A percentile compares a stretch with the other conserved stretches of the same genome.
Conservation (phyloP, 2,113 vertebrate species). For the Trichechus manatus region DNA sequence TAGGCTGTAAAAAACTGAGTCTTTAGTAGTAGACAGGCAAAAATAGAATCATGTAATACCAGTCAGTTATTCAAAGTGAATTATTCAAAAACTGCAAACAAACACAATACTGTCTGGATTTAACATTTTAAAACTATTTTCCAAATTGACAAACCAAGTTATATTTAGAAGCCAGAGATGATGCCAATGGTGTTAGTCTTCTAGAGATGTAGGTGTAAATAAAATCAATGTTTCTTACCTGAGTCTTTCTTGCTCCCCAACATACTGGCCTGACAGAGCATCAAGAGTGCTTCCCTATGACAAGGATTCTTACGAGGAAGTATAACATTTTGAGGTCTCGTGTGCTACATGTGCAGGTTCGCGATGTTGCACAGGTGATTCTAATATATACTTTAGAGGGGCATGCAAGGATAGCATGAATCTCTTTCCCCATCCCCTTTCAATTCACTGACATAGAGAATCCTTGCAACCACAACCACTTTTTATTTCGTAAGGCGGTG, state of each 20-base stretch:
- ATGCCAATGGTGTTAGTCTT: not conserved
- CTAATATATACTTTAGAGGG: not conserved
- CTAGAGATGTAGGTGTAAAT: not conserved
- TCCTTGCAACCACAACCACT: constrained; percentile 65
- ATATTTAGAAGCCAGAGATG: not conserved
- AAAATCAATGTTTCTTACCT: not conserved
- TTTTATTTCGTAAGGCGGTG: constrained; percentile 76
- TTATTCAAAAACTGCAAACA: constrained; percentile 13
- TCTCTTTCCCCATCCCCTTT: not conserved
- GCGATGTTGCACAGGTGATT: not conserved
- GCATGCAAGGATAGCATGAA: not conserved
- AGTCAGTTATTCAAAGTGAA: not conserved
- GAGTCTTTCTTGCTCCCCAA: not conserved
- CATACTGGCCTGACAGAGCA: not conserved
- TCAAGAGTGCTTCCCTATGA: not conserved
- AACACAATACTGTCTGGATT: not conserved
- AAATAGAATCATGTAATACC: not conserved
- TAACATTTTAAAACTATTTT: not conserved
- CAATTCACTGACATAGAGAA: constrained; percentile 72
- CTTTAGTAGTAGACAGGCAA: constrained; percentile 27
- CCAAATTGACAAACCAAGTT: not conserved
- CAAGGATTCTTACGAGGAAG: not conserved
- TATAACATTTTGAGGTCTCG: not conserved
- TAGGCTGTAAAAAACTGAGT: not conserved
- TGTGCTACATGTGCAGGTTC: not conserved